Percentiles rank a stretch among this genome's conserved stretches.
Evolutionary conservation across 2,113 vertebrate species (phyloP).

Genomic region (Cavia aperea): DNA sequence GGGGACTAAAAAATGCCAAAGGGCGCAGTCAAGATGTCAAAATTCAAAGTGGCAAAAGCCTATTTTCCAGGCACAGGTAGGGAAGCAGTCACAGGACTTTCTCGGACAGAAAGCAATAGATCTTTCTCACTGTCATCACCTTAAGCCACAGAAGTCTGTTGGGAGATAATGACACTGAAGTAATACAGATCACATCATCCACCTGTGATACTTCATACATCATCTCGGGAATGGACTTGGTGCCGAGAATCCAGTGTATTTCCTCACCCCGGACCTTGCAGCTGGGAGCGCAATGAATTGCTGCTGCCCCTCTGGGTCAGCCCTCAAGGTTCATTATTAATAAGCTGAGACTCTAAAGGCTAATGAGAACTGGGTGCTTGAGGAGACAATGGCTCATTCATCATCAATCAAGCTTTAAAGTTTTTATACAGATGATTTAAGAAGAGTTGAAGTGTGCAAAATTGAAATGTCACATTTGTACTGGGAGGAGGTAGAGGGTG

Average conservation of each 20-base stretch:
- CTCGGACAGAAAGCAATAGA: constrained; percentile 11
- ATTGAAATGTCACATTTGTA: constrained; percentile 84
- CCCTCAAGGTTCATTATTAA: constrained; percentile 77
- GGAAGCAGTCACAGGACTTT: constrained; percentile 3
- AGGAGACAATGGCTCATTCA: constrained; percentile 80
- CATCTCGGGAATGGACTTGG: constrained; percentile 59
- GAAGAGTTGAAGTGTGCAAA: constrained; percentile 79
- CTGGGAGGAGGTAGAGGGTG: constrained; percentile 71
- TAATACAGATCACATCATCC: constrained; percentile 61
- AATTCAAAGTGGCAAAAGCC: neutral
- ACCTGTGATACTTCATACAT: constrained; percentile 58
- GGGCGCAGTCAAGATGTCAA: constrained; percentile 20
- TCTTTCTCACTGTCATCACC: constrained; percentile 35
- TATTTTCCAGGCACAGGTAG: constrained; percentile 50
- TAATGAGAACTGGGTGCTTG: constrained; percentile 76
- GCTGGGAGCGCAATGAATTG: constrained; percentile 69
- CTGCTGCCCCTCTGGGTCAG: constrained; percentile 73
- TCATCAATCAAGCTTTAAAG: constrained; percentile 80
- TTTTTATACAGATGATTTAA: constrained; percentile 83
- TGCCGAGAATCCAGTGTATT: constrained; percentile 64
- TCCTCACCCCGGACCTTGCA: constrained; percentile 66
- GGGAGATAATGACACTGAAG: constrained; percentile 51
- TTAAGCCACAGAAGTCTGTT: constrained; percentile 21
- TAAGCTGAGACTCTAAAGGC: constrained; percentile 75
- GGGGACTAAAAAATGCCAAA: neutral